Percentiles rank a stretch among this genome's conserved stretches.
Evolutionary conservation across 2,113 vertebrate genomes (phyloP).

Genomic region (Corythornis cristatus): DNA sequence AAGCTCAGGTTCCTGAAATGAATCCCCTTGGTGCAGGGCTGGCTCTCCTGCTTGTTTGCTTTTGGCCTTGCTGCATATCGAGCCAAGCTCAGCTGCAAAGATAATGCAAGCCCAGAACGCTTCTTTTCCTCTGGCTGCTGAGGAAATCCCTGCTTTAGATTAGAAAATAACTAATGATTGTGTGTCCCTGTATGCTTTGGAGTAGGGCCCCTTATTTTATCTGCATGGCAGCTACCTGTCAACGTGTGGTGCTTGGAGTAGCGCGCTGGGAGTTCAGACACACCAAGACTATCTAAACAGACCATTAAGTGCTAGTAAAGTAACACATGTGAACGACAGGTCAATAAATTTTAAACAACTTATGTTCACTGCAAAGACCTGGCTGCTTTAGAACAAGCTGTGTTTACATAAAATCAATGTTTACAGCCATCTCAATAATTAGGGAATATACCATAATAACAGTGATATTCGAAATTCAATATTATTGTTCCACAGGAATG

Average conservation of each 20-base stretch:
- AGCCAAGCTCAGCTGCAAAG: constrained; percentile 8
- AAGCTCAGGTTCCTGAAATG: constrained; percentile 5
- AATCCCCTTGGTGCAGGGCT: neutral
- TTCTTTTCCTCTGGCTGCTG: neutral
- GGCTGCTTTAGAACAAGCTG: constrained; percentile 57
- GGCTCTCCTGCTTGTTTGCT: constrained; percentile 50
- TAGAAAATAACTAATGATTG: constrained; percentile 70
- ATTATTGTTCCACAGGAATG: constrained; percentile 20
- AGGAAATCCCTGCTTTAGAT: constrained; percentile 63
- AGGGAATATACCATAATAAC: constrained; percentile 58
- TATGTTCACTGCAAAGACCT: constrained; percentile 67
- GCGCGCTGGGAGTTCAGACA: constrained; percentile 75
- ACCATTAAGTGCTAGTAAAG: constrained; percentile 82
- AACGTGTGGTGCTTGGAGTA: constrained; percentile 66
- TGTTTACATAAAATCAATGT: constrained; percentile 84
- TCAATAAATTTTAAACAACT: constrained; percentile 81
- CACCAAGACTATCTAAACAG: constrained; percentile 83
- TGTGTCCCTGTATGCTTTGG: constrained; percentile 43
- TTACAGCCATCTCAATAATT: constrained; percentile 81
- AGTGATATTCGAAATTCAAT: constrained; percentile 48
- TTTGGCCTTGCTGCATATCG: neutral
- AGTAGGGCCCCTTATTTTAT: constrained; percentile 74
- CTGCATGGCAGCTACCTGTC: constrained; percentile 75
- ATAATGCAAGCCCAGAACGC: constrained; percentile 4
- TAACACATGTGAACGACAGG: constrained; percentile 80